These are phyloP conservation scores for Calameuta filiformis DNA, from an alignment of 2,888 invertebrate species.

Conservation along the genomic window DNA sequence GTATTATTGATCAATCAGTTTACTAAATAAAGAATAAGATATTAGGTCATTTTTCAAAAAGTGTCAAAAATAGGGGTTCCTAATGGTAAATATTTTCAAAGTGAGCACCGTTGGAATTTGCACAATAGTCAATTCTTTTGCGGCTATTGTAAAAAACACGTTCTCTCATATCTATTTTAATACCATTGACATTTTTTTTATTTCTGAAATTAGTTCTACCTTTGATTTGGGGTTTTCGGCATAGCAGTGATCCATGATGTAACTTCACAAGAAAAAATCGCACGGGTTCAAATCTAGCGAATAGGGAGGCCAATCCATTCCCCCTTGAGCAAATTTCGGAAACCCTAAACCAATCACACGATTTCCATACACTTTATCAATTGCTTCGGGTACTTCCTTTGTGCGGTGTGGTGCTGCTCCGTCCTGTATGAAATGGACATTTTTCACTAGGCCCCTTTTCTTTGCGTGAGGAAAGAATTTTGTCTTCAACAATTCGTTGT, in stretches of 20 bases:
- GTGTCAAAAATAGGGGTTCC: too few relatives aligned
- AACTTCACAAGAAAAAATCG: constrained; percentile 7
- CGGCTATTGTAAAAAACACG: too few relatives aligned
- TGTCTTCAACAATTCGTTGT: constrained; percentile 3
- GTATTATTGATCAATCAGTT: too few relatives aligned
- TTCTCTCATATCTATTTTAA: too few relatives aligned
- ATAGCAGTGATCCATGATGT: background rate
- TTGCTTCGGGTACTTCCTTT: constrained; percentile 3
- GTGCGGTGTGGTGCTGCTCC: constrained; percentile 6
- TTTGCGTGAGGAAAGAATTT: constrained; percentile 9
- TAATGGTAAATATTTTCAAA: too few relatives aligned
- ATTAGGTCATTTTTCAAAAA: too few relatives aligned
- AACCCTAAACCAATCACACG: constrained; percentile 7
- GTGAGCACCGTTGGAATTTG: too few relatives aligned
- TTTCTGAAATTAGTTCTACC: too few relatives aligned
- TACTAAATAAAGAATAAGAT: too few relatives aligned
- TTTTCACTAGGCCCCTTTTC: background rate
- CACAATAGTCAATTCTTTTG: too few relatives aligned
- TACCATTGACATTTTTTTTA: too few relatives aligned
- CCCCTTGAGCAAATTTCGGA: constrained; percentile 5
- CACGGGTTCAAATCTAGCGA: background rate
- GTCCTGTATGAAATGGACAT: constrained; percentile 1
- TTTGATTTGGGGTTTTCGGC: background rate
- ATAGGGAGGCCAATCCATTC: background rate
- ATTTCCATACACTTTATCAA: constrained; percentile 1